These are phyloP conservation scores for Toxotes lorentzi DNA, from an alignment of 2,797 vertebrate species.

Conservation along the genomic window DNA sequence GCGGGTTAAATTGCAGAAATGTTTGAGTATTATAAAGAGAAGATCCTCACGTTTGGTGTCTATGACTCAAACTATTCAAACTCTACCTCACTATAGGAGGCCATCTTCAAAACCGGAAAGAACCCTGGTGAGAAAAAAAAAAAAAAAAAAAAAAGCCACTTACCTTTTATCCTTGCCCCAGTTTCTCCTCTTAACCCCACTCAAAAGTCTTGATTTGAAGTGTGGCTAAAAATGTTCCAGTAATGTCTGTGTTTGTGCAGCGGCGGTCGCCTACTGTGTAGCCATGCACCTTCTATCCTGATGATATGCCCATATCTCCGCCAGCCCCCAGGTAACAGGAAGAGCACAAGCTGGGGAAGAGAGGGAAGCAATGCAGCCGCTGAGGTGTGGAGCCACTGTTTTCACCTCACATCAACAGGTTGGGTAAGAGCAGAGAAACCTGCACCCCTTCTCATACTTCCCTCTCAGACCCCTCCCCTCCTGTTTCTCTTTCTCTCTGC, in stretches of 20 bases:
- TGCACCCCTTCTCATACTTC: slow-evolving; percentile 36
- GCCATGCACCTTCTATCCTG: slow-evolving; percentile 30
- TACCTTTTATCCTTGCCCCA: slow-evolving; percentile 45
- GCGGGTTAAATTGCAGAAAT: background rate
- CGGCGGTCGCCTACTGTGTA: background rate
- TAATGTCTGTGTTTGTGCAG: background rate
- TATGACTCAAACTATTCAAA: background rate
- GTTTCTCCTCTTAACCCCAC: background rate
- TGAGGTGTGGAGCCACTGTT: slow-evolving; percentile 34
- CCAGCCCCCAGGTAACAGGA: slow-evolving; percentile 16
- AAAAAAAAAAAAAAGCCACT: slow-evolving; percentile 9
- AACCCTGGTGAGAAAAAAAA: background rate
- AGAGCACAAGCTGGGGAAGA: slow-evolving; percentile 20
- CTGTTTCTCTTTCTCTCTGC: slow-evolving; percentile 4
- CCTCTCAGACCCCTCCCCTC: slow-evolving; percentile 48
- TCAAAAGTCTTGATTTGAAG: slow-evolving; percentile 1
- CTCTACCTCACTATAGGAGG: background rate
- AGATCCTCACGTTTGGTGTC: background rate
- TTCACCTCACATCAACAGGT: slow-evolving; percentile 52
- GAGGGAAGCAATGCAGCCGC: background rate
- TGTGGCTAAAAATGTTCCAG: background rate
- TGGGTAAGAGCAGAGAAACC: slow-evolving; percentile 36
- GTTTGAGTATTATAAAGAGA: background rate
- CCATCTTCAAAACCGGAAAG: background rate
- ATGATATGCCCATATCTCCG: slow-evolving; percentile 45